A percentile compares a stretch with the other conserved stretches of the same genome.
Conservation (phyloP, 2,797 vertebrate species). For the Myiotriccus ornatus region DNA sequence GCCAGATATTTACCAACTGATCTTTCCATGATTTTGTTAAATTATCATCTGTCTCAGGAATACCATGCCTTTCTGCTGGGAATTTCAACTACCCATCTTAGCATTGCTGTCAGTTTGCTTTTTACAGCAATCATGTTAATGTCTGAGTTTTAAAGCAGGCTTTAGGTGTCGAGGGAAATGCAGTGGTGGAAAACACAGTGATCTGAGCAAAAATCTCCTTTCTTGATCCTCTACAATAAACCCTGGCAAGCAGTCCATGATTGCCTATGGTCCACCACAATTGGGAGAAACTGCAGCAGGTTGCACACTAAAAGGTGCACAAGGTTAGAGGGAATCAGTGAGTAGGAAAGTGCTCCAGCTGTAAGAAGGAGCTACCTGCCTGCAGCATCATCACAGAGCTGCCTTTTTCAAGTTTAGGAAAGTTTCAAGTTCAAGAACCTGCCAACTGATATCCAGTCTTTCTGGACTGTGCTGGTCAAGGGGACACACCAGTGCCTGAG, state of each 20-base stretch:
- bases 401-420: not conserved
- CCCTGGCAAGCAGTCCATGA: not conserved
- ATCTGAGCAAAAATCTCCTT: not conserved
- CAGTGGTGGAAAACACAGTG: not conserved
- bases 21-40: not conserved
- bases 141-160: not conserved
- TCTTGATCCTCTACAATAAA: not conserved
- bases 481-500: not conserved
- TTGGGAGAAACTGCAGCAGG: not conserved
- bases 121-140: not conserved
- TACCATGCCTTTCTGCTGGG: not conserved
- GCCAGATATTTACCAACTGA: not conserved
- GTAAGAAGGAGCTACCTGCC: not conserved
- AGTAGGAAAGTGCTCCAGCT: not conserved
- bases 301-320: not conserved
- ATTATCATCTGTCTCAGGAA: not conserved
- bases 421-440: not conserved
- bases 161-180: not conserved
- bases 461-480: not conserved
- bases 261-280: not conserved
- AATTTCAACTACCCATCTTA: not conserved
- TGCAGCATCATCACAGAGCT: not conserved
- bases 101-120: not conserved
- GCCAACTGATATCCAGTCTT: not conserved
- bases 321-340: accelerated